phyloP scores from a whole-genome alignment of 1,140 invertebrate species.

The Micrasema longulum region DNA sequence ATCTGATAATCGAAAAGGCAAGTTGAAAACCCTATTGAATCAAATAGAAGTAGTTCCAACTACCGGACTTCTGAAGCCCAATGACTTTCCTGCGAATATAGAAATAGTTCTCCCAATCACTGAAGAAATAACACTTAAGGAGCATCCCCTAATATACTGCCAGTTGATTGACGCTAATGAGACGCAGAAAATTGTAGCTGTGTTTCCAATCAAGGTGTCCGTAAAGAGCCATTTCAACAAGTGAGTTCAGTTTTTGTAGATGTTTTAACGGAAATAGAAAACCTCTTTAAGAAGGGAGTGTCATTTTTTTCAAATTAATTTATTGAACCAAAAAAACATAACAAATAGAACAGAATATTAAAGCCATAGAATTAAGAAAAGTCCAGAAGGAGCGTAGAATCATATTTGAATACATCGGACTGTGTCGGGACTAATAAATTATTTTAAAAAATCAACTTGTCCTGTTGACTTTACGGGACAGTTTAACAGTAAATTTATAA shows the following conservation, averaged over 20 bases:
- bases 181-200: conserved; percentile 11
- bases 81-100: neutral
- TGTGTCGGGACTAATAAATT: too few relatives aligned
- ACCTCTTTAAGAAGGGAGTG: too few relatives aligned
- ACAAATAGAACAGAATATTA: neutral
- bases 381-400: too few relatives aligned
- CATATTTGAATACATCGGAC: too few relatives aligned
- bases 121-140: conserved; percentile 2
- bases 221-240: conserved; percentile 25
- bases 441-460: too few relatives aligned
- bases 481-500: too few relatives aligned
- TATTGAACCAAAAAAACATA: neutral
- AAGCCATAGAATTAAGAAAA: too few relatives aligned
- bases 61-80: conserved; percentile 14
- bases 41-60: conserved; percentile 1
- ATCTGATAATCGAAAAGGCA: conserved; percentile 15
- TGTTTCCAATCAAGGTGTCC: conserved; percentile 27
- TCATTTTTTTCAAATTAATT: too few relatives aligned
- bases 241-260: conserved; percentile 7
- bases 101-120: neutral
- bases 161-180: conserved; percentile 29
- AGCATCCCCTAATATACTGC: conserved; percentile 15
- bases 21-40: neutral
- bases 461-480: too few relatives aligned
- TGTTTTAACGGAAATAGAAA: too few relatives aligned